Evolutionary conservation across 2,797 vertebrate genomes (phyloP), one percentile per base, ranked within the genome.

Genomic region (Perdix hodgsoniae): DNA sequence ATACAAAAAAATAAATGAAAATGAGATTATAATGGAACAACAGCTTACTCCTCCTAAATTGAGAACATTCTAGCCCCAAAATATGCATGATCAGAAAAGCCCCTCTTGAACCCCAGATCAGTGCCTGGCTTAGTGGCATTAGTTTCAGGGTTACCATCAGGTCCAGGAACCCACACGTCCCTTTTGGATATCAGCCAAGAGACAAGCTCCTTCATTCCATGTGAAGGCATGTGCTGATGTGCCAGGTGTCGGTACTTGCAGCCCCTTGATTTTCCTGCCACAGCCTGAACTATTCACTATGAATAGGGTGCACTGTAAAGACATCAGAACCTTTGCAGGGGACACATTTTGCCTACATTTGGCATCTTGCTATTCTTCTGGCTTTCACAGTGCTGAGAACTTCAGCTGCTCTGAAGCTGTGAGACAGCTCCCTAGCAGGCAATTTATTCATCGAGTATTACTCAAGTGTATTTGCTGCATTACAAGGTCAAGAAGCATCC

Each of bases 221-320:
- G 22, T 24, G 15, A 11, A 50, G 23, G 0, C 77, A 17, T 45
- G 10, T 26, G 11, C 2, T 23, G 65, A 23, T 3, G 22, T 12
- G 7, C 1, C 1, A 16, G 16, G 14, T 11, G 7, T 0, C 3
- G n/a, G 21, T 3, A 45, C 40, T 40, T 4, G 1, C 72, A 70
- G 33, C 12, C 45, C 22, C 39, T 52, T 61, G 27, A 22, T 77
- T 39, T 61, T 61, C 27, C 47, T n/a, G 54, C 47, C 59, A 77
- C 65, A 59, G 17, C 21, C 60, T 49, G 24, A 64, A 42, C 26
- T 42, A 31, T 49, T 71, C 16, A 4, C 10, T 72, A 26, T 17
- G 35, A 57, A 31, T 35, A 86, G 19, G 21, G 21, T 21, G 33
- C 42, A 26, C 3, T 15, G 16, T 26, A 50, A 79, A 57, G 60